Conservation (phyloP, 2,888 invertebrate genomes). For the Cenopis cana region DNA sequence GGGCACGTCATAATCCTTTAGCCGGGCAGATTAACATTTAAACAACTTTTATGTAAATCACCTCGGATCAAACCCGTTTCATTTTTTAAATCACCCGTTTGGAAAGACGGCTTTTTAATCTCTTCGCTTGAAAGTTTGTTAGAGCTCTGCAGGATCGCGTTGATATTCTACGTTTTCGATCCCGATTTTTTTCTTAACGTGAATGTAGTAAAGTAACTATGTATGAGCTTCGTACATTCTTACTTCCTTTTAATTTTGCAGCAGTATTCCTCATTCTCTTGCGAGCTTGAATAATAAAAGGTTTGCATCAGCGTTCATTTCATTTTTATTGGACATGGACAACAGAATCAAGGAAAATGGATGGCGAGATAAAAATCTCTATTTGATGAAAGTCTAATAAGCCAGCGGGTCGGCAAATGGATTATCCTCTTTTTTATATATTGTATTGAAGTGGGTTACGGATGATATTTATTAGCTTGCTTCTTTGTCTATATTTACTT, state of each 20-base stretch:
- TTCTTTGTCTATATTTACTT: slow-evolving; percentile 17
- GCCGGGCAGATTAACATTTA: slow-evolving; percentile 81
- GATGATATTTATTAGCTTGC: slow-evolving; percentile 22
- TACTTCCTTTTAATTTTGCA: slow-evolving; percentile 24
- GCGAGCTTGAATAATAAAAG: slow-evolving; percentile 36
- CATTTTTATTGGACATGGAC: slow-evolving; percentile 29
- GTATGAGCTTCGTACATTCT: slow-evolving; percentile 20
- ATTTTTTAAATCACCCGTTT: slow-evolving; percentile 63
- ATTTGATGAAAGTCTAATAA: slow-evolving; percentile 42
- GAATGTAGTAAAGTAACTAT: slow-evolving; percentile 14
- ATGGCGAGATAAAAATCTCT: slow-evolving; percentile 32
- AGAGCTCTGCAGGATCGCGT: slow-evolving; percentile 21
- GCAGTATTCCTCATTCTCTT: slow-evolving; percentile 32
- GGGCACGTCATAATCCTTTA: slow-evolving; percentile 73
- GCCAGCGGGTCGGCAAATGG: slow-evolving; percentile 31
- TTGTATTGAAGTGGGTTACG: slow-evolving; percentile 27
- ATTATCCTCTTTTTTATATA: slow-evolving; percentile 39
- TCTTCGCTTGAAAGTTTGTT: slow-evolving; percentile 42
- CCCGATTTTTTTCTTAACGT: slow-evolving; percentile 10
- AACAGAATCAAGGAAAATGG: slow-evolving; percentile 40
- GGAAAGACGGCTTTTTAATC: slow-evolving; percentile 46
- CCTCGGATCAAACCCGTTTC: slow-evolving; percentile 61
- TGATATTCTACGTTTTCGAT: slow-evolving; percentile 34
- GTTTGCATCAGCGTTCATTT: slow-evolving; percentile 31
- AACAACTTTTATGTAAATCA: slow-evolving; percentile 83